Percentiles rank a stretch among this genome's conserved stretches.
These are phyloP conservation scores for Channa striata DNA, from an alignment of 2,797 vertebrate genomes.

Conservation along the genomic window DNA sequence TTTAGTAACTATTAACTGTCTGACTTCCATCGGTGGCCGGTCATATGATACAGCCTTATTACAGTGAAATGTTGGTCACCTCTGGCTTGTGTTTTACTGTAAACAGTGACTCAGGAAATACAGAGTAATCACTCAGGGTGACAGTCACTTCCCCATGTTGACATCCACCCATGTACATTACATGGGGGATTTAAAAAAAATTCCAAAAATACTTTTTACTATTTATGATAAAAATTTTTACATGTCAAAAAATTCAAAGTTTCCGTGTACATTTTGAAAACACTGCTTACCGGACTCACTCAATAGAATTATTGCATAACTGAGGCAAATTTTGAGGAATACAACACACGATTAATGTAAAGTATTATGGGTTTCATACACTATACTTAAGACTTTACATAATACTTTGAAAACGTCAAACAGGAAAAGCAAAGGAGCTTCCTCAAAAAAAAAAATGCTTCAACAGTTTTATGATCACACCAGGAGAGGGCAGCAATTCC, in stretches of 20 bases:
- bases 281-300: not conserved
- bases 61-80: not conserved
- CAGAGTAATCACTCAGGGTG: not conserved
- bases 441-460: no score
- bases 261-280: not conserved
- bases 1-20: no score
- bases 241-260: no score
- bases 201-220: no score
- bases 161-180: not conserved
- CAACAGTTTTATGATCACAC: conserved; percentile 20
- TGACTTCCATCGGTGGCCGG: not conserved
- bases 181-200: rapidly evolving
- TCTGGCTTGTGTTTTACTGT: conserved; percentile 12
- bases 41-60: conserved; percentile 12
- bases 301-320: not conserved
- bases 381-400: no score
- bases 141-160: conserved; percentile 7
- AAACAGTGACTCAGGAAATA: conserved; percentile 20
- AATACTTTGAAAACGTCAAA: no score
- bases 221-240: not conserved
- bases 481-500: conserved; percentile 69
- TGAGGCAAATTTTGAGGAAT: not conserved
- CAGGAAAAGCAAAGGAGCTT: no score
- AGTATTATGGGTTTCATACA: no score
- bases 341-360: no score